Conservation (phyloP, 37 sponge, comb jelly and placozoan species). For the Axinella damicornis region DNA sequence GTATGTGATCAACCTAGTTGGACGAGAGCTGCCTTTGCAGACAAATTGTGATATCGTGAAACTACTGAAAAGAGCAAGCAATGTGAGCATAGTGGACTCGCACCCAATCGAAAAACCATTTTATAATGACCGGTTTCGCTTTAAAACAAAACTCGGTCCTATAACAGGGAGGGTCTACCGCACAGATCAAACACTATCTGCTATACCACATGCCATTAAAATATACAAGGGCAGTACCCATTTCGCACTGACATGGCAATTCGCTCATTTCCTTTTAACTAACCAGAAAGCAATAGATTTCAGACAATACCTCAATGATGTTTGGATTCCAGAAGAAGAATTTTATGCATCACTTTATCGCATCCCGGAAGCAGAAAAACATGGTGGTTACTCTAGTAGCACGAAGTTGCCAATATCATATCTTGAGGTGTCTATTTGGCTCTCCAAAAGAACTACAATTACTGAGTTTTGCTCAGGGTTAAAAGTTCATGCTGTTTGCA, state of each 20-base stretch:
- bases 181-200: too few relatives aligned
- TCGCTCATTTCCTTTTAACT: constrained; percentile 3
- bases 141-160: too few relatives aligned
- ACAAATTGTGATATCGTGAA: constrained; percentile 52
- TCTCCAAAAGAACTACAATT: background rate
- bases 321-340: constrained; percentile 14
- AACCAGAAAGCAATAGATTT: constrained; percentile 21
- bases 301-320: constrained; percentile 7
- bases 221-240: too few relatives aligned
- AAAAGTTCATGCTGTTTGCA: background rate
- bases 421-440: background rate
- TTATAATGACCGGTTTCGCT: too few relatives aligned
- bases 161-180: too few relatives aligned
- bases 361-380: background rate
- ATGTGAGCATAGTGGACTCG: too few relatives aligned
- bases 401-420: background rate
- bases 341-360: constrained; percentile 4
- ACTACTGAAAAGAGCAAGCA: background rate
- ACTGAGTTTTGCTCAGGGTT: background rate
- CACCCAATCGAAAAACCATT: too few relatives aligned
- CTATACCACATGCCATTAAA: too few relatives aligned
- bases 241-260: background rate
- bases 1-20: constrained; percentile 52
- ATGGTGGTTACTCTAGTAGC: background rate
- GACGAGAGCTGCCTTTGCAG: constrained; percentile 52